Conservation (phyloP, 2,888 invertebrate genomes). For the Osmoderma eremita region DNA sequence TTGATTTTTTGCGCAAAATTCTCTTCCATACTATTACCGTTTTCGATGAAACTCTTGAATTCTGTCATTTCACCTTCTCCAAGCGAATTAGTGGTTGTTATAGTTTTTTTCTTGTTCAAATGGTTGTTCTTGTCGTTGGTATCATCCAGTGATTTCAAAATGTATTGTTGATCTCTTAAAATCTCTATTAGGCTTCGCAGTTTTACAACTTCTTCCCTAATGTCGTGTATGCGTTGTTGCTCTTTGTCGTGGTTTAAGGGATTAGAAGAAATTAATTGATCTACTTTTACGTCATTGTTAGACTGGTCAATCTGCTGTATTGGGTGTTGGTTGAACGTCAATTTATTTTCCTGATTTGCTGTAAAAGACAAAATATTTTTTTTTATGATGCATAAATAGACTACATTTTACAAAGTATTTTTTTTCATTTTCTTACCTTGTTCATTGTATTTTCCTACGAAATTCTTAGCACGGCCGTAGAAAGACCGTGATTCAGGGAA, state of each 20-base stretch:
- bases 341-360: too few species aligned
- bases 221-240: conserved; percentile 49
- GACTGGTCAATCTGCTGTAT: too few species aligned
- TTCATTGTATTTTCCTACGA: background rate
- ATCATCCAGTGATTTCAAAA: conserved; percentile 52
- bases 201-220: conserved; percentile 57
- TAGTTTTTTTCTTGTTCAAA: background rate
- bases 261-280: background rate
- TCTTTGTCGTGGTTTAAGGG: background rate
- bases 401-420: background rate
- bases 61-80: background rate
- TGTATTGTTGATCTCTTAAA: conserved; percentile 57
- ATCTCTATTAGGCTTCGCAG: conserved; percentile 55
- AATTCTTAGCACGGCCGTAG: too few species aligned
- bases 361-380: too few species aligned
- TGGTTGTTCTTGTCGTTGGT: conserved; percentile 19
- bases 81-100: background rate
- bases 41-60: background rate
- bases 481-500: too few species aligned
- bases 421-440: conserved; percentile 1
- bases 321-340: too few species aligned
- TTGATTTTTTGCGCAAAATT: background rate
- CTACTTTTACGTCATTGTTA: too few species aligned
- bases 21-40: background rate
- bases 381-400: too few species aligned